Evolutionary conservation across 2,888 invertebrate species (phyloP).

Genomic region (Branchipolynoe longqiensis): DNA sequence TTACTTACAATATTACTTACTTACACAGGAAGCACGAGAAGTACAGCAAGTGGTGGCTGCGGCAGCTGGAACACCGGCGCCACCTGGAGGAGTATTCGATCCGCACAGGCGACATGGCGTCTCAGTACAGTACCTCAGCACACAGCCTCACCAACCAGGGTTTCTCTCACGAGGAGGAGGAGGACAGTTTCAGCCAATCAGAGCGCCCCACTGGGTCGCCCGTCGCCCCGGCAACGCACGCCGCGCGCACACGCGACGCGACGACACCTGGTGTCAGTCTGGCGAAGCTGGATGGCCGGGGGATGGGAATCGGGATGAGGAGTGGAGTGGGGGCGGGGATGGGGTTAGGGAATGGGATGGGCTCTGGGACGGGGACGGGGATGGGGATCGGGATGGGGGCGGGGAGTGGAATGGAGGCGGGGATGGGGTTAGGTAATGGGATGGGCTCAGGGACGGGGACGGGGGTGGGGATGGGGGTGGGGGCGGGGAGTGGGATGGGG

Average conservation of each 20-base stretch:
- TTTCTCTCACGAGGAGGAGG: constrained; percentile 35
- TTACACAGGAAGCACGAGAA: constrained; percentile 44
- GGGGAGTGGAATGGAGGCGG: too few species aligned
- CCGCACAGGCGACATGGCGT: constrained; percentile 20
- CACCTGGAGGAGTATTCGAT: constrained; percentile 54
- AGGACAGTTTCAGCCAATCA: not conserved
- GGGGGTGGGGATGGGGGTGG: too few species aligned
- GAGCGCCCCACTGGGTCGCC: constrained; percentile 44
- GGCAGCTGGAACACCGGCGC: constrained; percentile 46
- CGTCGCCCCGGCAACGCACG: constrained; percentile 28
- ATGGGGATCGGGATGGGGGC: too few species aligned
- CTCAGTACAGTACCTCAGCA: constrained; percentile 36
- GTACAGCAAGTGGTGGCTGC: constrained; percentile 56
- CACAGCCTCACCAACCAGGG: constrained; percentile 47
- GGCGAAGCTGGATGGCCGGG: too few species aligned
- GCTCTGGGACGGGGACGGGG: too few species aligned
- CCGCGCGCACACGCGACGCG: not conserved
- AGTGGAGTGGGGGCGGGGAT: too few species aligned
- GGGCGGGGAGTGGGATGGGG: too few species aligned
- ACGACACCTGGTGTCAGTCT: too few species aligned
- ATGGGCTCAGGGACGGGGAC: too few species aligned
- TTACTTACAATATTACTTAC: not conserved
- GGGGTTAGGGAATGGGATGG: too few species aligned
- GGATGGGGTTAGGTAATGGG: too few species aligned
- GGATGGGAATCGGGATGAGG: too few species aligned